Base-by-base conservation (phyloP, 2,888 invertebrate species). In the Dasysyrphus tricinctus region DNA sequence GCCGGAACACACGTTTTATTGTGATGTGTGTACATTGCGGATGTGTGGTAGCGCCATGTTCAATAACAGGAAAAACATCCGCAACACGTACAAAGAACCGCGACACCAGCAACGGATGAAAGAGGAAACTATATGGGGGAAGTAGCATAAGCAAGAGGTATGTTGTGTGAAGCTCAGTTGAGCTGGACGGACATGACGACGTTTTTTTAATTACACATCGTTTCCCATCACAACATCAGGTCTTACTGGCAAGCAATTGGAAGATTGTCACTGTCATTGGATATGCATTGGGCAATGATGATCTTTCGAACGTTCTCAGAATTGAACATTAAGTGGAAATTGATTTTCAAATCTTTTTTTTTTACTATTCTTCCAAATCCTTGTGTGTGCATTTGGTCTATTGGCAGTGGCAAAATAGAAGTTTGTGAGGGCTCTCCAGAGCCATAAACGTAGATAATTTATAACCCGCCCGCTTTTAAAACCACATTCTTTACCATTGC, bases 1-100 rank as follows among this genome's bases (percentile, higher is more conserved):
- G 57, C 72, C 39, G 19, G 54, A 14, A 57, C 49, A 56, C 34
- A 63, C 14, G 57, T 74, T 70, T 54, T 61, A 49, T 42, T 69
- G 69, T 75, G 75, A 70, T 61, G 61, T 78, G 59, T 14, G 54
- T 69, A 54, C 29, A 69, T 42, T 59, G 59, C 72, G 78, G 67
- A 78, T 84, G 72, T 67, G 51, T 65, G 24, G 80, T 84, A 80
- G 84, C 72, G 77, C 47, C 44, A 67, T 56, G 76, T 63, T 42
- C 37, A 70, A 80, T 73, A 67, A 74, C 80, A 77, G 85, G 85
- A 81, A 85, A 85, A 85, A 80, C 81, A 85, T 85, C 85, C 85
- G 85, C 73, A 80, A 81, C 85, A 85, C 85, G 85, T 85, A 80
- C 85, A 47, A 69, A 49, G 39, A 72, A 61, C 67, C 75, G 67